Evolutionary conservation across 2,888 invertebrate genomes (phyloP).

Genomic region (Hoplodrina ambigua): DNA sequence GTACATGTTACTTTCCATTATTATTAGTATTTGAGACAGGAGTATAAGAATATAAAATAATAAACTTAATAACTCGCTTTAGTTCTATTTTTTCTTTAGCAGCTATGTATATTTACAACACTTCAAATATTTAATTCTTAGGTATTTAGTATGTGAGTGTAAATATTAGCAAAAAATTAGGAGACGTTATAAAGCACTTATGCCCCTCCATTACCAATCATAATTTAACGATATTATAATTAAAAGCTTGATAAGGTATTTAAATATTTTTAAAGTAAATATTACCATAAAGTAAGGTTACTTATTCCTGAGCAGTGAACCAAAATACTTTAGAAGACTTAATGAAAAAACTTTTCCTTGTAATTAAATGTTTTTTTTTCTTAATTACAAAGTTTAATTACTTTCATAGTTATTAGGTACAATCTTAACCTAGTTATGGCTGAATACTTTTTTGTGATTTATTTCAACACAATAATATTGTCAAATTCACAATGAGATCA

Average conservation of each 20-base stretch:
- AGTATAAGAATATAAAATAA: no score
- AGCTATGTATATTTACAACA: no score
- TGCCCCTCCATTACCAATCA: background rate
- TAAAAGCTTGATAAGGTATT: background rate
- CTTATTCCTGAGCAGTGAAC: conserved; percentile 37
- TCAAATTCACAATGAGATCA: background rate
- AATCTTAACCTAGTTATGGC: conserved; percentile 23
- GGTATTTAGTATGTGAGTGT: no score
- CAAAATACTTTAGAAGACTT: conserved; percentile 38
- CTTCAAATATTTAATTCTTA: no score
- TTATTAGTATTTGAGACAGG: no score
- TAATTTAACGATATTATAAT: background rate
- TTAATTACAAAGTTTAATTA: conserved; percentile 40
- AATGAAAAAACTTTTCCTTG: conserved; percentile 48
- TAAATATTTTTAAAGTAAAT: conserved; percentile 22
- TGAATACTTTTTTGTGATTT: background rate
- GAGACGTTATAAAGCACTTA: no score
- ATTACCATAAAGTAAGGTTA: conserved; percentile 1
- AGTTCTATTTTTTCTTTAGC: no score
- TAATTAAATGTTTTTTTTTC: conserved; percentile 14
- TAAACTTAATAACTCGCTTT: no score
- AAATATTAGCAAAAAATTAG: no score
- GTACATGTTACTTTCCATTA: no score
- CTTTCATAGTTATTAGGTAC: conserved; percentile 23
- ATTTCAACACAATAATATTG: no score